Evolutionary conservation across 2,797 vertebrate genomes (phyloP), one percentile per base, ranked within the genome.

Genomic region (Cryptoprocta ferox): DNA sequence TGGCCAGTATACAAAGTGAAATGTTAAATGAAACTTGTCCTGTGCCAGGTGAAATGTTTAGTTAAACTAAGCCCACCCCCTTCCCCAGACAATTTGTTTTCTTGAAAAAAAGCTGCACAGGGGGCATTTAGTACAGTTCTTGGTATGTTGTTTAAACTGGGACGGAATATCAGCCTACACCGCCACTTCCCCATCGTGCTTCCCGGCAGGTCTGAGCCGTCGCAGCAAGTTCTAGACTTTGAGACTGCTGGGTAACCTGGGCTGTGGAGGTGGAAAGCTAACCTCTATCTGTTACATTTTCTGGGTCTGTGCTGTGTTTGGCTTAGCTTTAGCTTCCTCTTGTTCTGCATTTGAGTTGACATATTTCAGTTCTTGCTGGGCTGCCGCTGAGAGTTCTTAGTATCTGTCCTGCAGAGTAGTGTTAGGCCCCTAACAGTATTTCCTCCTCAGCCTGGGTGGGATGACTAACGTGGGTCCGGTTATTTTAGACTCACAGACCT

Each of bases 1-100:
- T 24, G 35, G 59, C 35, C 39, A 80, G 0, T 53, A 76, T 71
- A 21, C 28, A 30, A 75, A 90, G 59, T 68, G 11, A 6, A 78
- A 45, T 15, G 76, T 80, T 76, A 73, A 87, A 37, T 91, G 16
- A 84, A 94, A 73, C 37, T 24, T 42, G 42, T 89, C 59, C 35
- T 5, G 39, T 53, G 42, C 45, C 59, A 24, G 6, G 76, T 5
- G 28, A 80, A 73, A 70, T 1, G 37, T 78, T 80, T 56, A 63
- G 71, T 94, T 87, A 85, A 80, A 18, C 53, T 39, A 56, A 75
- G 28, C 79, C 45, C 2, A 50, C 21, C 2, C 4, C 7, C 4
- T 10, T 21, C 30, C 28, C 32, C 37, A 12, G 48, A 48, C 39
- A 66, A 56, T 66, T 78, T 53, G 6, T 53, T 79, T 79, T 53